These are phyloP conservation scores for Pachydiplax longipennis DNA, from an alignment of 2,888 invertebrate genomes.

Conservation along the genomic window DNA sequence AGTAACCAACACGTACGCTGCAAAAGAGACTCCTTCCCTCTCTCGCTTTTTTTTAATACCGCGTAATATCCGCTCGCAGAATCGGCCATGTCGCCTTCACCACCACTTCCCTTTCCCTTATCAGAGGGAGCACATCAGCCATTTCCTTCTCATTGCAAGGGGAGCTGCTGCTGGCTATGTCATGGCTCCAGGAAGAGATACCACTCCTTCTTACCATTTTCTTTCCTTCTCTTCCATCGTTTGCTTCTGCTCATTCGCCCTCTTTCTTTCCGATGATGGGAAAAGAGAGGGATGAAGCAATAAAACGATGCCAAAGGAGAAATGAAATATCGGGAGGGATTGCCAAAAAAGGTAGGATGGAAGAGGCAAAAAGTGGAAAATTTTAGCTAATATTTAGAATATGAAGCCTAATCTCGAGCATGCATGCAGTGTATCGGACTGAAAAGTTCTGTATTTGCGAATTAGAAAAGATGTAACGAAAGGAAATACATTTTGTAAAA, in stretches of 20 bases:
- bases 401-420: no score
- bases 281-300: no score
- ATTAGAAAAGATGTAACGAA: no score
- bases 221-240: conserved; percentile 46
- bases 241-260: conserved; percentile 52
- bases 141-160: conserved; percentile 49
- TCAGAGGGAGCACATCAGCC: conserved; percentile 50
- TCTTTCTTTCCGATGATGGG: no score
- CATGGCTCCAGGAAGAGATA: conserved; percentile 18
- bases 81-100: conserved; percentile 46
- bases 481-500: no score
- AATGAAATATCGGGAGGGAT: no score
- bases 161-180: conserved; percentile 51
- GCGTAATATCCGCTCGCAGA: conserved; percentile 44
- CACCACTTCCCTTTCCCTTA: conserved; percentile 34
- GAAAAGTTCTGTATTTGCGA: no score
- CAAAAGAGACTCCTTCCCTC: not conserved
- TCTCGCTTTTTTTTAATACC: conserved; percentile 37
- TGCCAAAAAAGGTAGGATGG: no score
- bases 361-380: no score
- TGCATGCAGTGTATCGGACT: no score
- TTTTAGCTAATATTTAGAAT: no score
- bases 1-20: not conserved
- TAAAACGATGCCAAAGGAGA: no score
- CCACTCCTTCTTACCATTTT: conserved; percentile 51